Evolutionary conservation across 2,888 invertebrate species (phyloP), one percentile per base, ranked within the genome.

Genomic region (Pachydiplax longipennis): DNA sequence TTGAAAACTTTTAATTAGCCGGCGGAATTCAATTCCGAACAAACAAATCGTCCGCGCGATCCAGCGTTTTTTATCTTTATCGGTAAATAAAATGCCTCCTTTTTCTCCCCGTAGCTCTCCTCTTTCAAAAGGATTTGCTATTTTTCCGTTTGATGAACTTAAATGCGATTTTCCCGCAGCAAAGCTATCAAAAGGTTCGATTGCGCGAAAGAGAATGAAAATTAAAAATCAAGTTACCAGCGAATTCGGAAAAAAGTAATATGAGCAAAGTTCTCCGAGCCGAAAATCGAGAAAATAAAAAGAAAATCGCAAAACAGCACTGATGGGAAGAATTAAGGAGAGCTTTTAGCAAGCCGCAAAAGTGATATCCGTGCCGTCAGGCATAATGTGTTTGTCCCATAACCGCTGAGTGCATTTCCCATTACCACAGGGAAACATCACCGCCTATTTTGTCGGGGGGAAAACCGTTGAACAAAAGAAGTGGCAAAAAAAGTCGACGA

Each of bases 301-400:
- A 73, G 25, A 73, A 73, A 73, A 13, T 73, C 13, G 73, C 25
- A 13, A 73, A 73, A 73, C 73, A 31, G 73, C 73, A 73, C 73
- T 73, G 73, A 73, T 73, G 73, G 73, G 73, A 73, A 73, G 73
- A 73, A 73, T 73, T 73, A 73, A 73, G 73, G 73, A 73, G 73
- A 25, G 73, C 73, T 73, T 73, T 73, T 73, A 73, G 73, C 65
- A 65, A n/a, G 65, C 73, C 73, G 73, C 73, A 73, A 73, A 73
- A 73, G 73, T 73, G 73, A 73, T 73, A 73, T 73, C 73, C 73
- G 73, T 31, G 73, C 73, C 73, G 73, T 73, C 73, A 73, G 31
- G 73, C 73, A 73, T 73, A 73, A 73, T 73, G 73, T 73, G 73
- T 73, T 73, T 73, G 73, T 73, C 73, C 73, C 73, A 73, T 73